Percentiles rank a stretch among this genome's conserved stretches.
phyloP scores from a whole-genome alignment of 2,888 invertebrate genomes.

The Epistrophe grossulariae region DNA sequence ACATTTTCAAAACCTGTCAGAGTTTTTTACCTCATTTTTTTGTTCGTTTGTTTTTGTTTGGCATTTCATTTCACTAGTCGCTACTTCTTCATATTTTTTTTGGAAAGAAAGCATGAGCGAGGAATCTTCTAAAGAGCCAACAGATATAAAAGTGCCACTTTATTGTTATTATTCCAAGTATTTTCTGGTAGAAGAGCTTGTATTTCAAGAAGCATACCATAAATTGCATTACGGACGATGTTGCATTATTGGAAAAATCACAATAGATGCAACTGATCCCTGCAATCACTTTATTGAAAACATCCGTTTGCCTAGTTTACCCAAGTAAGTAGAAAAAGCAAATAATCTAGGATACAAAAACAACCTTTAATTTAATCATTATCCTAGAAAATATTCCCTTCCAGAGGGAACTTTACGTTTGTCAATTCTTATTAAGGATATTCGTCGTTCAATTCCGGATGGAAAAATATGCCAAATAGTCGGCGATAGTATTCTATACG shows the following conservation, averaged over 20 bases:
- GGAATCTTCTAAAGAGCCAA: not conserved
- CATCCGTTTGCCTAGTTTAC: conserved; percentile 79
- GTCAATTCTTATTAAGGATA: conserved; percentile 77
- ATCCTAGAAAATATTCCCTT: conserved; percentile 78
- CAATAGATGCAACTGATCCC: conserved; percentile 60
- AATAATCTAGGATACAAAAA: not conserved
- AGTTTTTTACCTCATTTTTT: not conserved
- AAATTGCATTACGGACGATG: conserved; percentile 81
- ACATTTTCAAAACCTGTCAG: not conserved
- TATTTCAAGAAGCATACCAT: conserved; percentile 77
- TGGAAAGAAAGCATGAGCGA: conserved; percentile 38
- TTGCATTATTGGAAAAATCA: conserved; percentile 80
- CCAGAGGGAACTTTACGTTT: conserved; percentile 79
- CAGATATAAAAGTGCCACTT: conserved; percentile 63
- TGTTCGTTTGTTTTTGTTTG: not conserved
- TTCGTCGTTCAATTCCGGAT: conserved; percentile 25
- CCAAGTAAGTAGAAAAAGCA: conserved; percentile 77
- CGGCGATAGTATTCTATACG: conserved; percentile 79
- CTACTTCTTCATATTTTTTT: no score
- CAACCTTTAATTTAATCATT: not conserved
- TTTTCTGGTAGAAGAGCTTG: conserved; percentile 80
- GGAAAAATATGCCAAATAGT: conserved; percentile 79
- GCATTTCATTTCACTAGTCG: no score
- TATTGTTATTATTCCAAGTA: conserved; percentile 79
- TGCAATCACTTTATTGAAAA: conserved; percentile 78